Percentiles rank a stretch among this genome's conserved stretches.
phyloP scores from a whole-genome alignment of 2,888 invertebrate genomes.

The Perdita meconis region DNA sequence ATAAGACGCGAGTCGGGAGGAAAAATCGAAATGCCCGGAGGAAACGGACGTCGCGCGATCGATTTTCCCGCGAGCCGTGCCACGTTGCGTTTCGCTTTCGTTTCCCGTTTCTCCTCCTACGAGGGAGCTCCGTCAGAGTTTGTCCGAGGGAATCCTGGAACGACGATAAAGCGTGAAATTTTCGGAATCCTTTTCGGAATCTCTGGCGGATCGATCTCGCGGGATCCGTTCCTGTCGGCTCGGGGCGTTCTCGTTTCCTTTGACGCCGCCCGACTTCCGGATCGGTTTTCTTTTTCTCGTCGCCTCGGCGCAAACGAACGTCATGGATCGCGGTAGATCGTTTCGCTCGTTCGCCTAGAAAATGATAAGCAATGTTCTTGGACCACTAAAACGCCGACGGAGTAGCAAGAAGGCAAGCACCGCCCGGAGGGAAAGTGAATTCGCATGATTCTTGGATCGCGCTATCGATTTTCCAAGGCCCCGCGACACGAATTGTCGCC shows the following conservation, averaged over 20 bases:
- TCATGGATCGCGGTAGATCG: slow-evolving; percentile 1
- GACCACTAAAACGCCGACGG: slow-evolving; percentile 52
- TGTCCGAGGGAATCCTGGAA: neutral
- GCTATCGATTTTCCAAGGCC: too few relatives aligned
- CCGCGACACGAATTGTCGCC: too few relatives aligned
- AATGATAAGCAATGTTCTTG: slow-evolving; percentile 68
- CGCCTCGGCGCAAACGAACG: neutral
- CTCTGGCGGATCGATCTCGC: neutral
- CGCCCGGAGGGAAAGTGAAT: too few relatives aligned
- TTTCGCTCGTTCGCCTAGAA: slow-evolving; percentile 34
- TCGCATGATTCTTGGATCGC: too few relatives aligned
- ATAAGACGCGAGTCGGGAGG: neutral
- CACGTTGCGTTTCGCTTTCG: neutral
- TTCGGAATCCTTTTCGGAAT: neutral
- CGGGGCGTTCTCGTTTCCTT: slow-evolving; percentile 27
- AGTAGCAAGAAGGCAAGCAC: neutral
- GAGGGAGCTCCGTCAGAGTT: neutral
- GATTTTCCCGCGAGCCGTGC: neutral
- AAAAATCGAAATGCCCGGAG: neutral
- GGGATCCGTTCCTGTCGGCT: slow-evolving; percentile 2
- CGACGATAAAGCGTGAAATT: neutral
- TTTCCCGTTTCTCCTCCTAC: neutral
- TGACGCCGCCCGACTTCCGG: slow-evolving; percentile 30
- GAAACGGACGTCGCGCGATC: neutral
- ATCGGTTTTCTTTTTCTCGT: slow-evolving; percentile 22